Percentiles rank a stretch among this genome's conserved stretches.
phyloP scores from a whole-genome alignment of 2,888 invertebrate species.

The Ptycholaimellus sp. region DNA sequence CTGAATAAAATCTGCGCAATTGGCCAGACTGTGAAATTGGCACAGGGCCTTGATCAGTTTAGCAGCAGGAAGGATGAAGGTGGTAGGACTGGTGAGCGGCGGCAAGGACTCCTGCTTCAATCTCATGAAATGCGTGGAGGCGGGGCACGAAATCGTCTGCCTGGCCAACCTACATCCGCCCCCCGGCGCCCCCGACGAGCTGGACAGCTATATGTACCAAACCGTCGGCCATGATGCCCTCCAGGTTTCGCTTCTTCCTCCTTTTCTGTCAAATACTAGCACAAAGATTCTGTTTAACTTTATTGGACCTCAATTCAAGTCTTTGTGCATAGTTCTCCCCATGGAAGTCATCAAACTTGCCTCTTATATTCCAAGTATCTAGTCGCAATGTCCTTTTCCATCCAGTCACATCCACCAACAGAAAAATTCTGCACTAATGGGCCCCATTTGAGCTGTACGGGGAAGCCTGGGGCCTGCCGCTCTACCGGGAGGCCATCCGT shows the following conservation, averaged over 20 bases:
- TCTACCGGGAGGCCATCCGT: conserved; percentile 57
- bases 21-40: no score
- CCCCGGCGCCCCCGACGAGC: conserved; percentile 47
- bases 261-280: no score
- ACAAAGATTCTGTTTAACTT: no score
- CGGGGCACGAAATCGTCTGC: conserved; percentile 80
- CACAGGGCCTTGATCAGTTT: no score
- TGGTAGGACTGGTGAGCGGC: conserved; percentile 42
- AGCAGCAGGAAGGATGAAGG: conserved; percentile 18
- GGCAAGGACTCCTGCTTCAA: conserved; percentile 99
- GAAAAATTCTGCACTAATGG: background rate
- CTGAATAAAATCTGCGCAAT: no score
- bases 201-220: conserved; percentile 98
- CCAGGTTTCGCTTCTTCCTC: conserved; percentile 33
- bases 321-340: no score
- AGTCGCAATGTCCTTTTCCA: no score
- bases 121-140: conserved; percentile 50
- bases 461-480: conserved; percentile 70
- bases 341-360: no score
- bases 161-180: conserved; percentile 71
- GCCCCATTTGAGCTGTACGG: conserved; percentile 40
- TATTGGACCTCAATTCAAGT: no score
- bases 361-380: no score
- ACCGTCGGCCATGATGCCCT: conserved; percentile 90
- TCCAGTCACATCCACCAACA: no score